A percentile compares a stretch with the other conserved stretches of the same genome.
These are phyloP conservation scores for Parazoanthus darwini DNA, from an alignment of 92 coral and sea anemone genomes.

Conservation along the genomic window DNA sequence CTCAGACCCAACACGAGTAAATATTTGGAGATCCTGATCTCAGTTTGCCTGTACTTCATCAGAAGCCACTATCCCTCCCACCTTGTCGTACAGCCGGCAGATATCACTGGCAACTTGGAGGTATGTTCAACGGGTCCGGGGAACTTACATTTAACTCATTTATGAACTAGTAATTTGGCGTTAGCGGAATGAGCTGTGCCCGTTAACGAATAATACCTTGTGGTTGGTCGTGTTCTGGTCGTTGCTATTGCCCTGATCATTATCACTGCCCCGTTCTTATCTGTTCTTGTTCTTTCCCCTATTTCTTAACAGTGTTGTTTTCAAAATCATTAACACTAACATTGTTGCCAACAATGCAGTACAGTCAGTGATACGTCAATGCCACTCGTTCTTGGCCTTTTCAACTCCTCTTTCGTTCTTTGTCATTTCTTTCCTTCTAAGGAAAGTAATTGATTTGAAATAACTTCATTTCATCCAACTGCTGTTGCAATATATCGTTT, in stretches of 20 bases:
- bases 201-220: background rate
- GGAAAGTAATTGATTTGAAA: too few species aligned
- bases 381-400: too few species aligned
- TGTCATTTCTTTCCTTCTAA: too few species aligned
- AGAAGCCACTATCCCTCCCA: constrained; percentile 86
- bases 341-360: too few species aligned
- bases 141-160: background rate
- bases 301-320: too few species aligned
- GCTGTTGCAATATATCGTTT: too few species aligned
- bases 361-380: too few species aligned
- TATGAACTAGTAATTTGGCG: background rate
- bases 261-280: background rate
- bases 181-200: background rate
- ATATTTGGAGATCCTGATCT: constrained; percentile 91
- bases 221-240: background rate
- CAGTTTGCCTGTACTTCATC: constrained; percentile 89
- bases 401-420: too few species aligned
- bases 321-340: too few species aligned
- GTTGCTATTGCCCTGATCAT: background rate
- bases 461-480: too few species aligned
- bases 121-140: constrained; percentile 12
- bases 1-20: constrained; percentile 97
- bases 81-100: constrained; percentile 62
- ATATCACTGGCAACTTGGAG: constrained; percentile 87
- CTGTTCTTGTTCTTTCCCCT: too few species aligned